Evolutionary conservation across 2,888 invertebrate species (phyloP).

Genomic region (Drosophila diplacantha): DNA sequence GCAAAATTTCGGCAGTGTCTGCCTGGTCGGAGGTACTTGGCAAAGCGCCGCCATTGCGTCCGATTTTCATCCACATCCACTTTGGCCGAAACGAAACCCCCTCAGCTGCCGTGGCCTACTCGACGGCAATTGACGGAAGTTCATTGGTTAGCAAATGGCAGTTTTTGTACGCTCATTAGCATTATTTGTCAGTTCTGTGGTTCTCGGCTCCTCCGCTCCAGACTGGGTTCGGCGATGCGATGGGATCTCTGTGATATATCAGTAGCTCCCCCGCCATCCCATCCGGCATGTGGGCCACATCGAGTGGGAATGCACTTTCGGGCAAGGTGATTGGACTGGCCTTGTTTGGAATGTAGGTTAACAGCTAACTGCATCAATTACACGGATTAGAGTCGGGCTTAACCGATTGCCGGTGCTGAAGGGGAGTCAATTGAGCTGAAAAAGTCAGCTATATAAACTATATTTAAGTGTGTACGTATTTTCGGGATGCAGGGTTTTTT

Average conservation of each 20-base stretch:
- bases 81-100: conserved; percentile 8
- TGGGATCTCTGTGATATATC: conserved; percentile 29
- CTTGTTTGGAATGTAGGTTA: conserved; percentile 29
- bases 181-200: conserved; percentile 69
- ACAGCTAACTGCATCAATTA: conserved; percentile 30
- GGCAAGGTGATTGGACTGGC: conserved; percentile 23
- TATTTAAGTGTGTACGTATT: neutral
- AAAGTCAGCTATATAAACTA: neutral
- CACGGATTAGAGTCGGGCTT: conserved; percentile 1
- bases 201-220: conserved; percentile 49
- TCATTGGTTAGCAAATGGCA: conserved; percentile 71
- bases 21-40: conserved; percentile 43
- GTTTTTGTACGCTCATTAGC: conserved; percentile 72
- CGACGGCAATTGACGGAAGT: conserved; percentile 68
- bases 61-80: conserved; percentile 23
- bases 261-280: conserved; percentile 6
- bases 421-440: neutral
- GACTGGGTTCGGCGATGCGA: conserved; percentile 49
- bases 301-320: conserved; percentile 18
- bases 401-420: neutral
- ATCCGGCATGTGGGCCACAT: conserved; percentile 5
- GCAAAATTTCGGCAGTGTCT: conserved; percentile 45
- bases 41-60: conserved; percentile 65
- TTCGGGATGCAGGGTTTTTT: no score
- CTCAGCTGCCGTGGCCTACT: conserved; percentile 9